Percentiles rank a stretch among this genome's conserved stretches.
phyloP scores from a whole-genome alignment of 2,888 invertebrate genomes.

The Hydriomena furcata region DNA sequence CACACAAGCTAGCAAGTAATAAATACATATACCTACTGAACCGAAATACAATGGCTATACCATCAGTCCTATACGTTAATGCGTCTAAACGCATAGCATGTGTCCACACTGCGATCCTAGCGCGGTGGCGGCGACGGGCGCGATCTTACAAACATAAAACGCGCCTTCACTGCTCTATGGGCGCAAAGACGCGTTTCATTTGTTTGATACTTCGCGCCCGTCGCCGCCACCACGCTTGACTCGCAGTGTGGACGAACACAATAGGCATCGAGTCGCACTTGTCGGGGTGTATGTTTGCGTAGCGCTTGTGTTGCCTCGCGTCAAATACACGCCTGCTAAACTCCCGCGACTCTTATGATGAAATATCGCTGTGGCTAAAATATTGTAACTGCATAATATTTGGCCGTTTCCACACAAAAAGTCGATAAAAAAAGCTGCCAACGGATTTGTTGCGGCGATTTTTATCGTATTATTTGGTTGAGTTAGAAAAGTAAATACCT shows the following conservation, averaged over 20 bases:
- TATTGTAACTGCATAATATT: slow-evolving; percentile 15
- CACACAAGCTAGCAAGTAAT: too few relatives aligned
- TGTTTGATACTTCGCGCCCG: too few relatives aligned
- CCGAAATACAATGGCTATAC: neutral
- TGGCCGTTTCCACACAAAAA: neutral
- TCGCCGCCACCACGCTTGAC: too few relatives aligned
- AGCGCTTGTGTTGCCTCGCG: slow-evolving; percentile 24
- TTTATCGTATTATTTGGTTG: neutral
- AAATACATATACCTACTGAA: too few relatives aligned
- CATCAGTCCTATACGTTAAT: neutral
- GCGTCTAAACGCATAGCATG: slow-evolving; percentile 9
- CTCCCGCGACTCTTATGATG: slow-evolving; percentile 18
- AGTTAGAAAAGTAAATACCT: too few relatives aligned
- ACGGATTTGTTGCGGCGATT: neutral
- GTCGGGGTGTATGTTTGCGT: slow-evolving; percentile 16
- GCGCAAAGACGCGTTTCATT: too few relatives aligned
- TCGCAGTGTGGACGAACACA: too few relatives aligned
- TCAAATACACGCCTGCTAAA: slow-evolving; percentile 17
- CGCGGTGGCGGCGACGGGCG: too few relatives aligned
- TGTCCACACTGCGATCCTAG: too few relatives aligned
- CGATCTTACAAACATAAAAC: too few relatives aligned
- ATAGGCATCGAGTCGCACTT: slow-evolving; percentile 11
- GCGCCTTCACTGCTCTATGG: too few relatives aligned
- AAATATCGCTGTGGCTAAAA: slow-evolving; percentile 17
- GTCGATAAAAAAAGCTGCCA: neutral